A percentile compares a stretch with the other conserved stretches of the same genome.
These are phyloP conservation scores for Ciconia maguari DNA, from an alignment of 2,113 vertebrate species.

Conservation along the genomic window DNA sequence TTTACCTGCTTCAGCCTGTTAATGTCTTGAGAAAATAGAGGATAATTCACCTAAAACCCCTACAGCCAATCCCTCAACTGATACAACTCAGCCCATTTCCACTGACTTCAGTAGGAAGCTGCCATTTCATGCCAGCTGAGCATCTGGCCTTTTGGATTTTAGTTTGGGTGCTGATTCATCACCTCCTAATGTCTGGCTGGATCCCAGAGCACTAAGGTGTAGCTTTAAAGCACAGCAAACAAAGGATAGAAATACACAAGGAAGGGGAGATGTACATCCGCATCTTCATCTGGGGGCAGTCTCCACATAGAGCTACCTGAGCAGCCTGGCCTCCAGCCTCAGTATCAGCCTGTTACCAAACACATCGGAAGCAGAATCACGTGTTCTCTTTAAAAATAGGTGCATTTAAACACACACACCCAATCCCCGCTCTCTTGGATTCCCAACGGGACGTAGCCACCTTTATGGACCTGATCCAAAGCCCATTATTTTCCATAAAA, in stretches of 20 bases:
- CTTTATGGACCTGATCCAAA: neutral
- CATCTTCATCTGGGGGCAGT: neutral
- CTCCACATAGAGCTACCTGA: neutral
- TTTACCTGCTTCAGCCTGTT: slow-evolving; percentile 1
- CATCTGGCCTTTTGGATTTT: neutral
- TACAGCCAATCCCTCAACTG: neutral
- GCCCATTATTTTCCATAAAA: neutral
- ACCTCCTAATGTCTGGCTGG: neutral
- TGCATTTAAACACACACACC: neutral
- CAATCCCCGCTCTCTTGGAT: neutral
- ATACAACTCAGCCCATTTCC: neutral
- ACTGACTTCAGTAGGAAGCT: neutral
- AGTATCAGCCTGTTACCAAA: neutral
- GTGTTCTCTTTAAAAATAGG: neutral
- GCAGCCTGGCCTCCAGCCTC: neutral
- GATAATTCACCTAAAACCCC: neutral
- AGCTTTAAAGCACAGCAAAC: neutral
- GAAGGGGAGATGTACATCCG: rapidly evolving
- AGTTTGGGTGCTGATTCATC: neutral
- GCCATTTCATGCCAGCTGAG: neutral
- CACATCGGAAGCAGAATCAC: neutral
- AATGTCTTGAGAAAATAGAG: neutral
- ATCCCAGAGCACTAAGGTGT: neutral
- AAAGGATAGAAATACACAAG: neutral
- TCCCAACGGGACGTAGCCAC: rapidly evolving